Conservation (phyloP, 2,888 invertebrate genomes). For the Leptinotarsa haldemani region DNA sequence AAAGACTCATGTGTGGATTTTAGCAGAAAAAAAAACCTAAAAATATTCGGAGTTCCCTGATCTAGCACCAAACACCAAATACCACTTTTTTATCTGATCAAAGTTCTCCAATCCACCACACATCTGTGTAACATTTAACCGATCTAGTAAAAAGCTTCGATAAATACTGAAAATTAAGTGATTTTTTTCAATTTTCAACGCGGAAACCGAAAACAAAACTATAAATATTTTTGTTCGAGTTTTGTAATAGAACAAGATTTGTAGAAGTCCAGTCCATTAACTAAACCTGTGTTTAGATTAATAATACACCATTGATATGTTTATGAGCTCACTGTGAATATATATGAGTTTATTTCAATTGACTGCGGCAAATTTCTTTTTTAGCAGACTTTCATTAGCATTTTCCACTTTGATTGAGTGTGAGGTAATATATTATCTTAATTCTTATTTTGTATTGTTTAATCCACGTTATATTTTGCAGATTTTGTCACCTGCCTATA, state of each 20-base stretch:
- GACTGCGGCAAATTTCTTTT: constrained; percentile 1
- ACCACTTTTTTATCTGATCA: neutral
- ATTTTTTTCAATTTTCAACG: constrained; percentile 26
- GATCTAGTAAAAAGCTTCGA: constrained; percentile 22
- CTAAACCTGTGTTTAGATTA: constrained; percentile 27
- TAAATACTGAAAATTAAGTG: constrained; percentile 21
- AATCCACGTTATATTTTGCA: no score
- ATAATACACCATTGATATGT: constrained; percentile 28
- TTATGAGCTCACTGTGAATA: constrained; percentile 25
- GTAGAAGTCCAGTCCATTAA: constrained; percentile 29
- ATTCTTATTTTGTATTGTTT: no score
- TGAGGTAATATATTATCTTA: neutral
- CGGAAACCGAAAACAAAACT: constrained; percentile 34
- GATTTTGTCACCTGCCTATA: no score
- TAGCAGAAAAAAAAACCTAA: no score
- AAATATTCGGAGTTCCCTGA: no score
- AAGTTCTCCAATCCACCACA: neutral
- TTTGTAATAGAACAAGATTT: constrained; percentile 31
- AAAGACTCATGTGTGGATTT: no score
- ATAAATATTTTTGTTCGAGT: constrained; percentile 34
- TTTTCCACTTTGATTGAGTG: neutral
- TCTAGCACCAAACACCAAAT: neutral
- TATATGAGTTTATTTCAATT: constrained; percentile 16
- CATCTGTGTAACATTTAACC: neutral
- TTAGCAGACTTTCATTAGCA: neutral